Evolutionary conservation across 2,797 vertebrate species (phyloP).

Genomic region (Pipistrellus pipistrellus): DNA sequence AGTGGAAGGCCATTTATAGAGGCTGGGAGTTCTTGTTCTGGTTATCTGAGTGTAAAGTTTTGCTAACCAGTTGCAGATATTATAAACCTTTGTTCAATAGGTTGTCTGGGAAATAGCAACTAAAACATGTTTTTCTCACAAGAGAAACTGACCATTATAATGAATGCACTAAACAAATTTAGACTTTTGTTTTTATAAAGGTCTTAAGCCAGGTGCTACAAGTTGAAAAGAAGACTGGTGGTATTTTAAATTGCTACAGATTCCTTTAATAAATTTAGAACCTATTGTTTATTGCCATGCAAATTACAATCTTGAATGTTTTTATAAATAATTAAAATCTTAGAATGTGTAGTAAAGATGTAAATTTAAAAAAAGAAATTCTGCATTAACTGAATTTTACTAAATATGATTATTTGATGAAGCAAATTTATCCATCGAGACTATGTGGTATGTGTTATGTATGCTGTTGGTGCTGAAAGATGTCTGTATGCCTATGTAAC

Average conservation of each 20-base stretch:
- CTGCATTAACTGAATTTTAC: constrained; percentile 58
- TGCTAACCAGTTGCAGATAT: background rate
- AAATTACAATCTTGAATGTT: constrained; percentile 61
- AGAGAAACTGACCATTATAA: constrained; percentile 35
- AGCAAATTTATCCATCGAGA: constrained; percentile 32
- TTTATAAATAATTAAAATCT: constrained; percentile 61
- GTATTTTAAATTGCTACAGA: constrained; percentile 38
- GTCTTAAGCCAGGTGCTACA: constrained; percentile 32
- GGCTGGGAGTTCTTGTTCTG: background rate
- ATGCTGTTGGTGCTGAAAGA: constrained; percentile 37
- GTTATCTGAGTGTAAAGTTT: constrained; percentile 20
- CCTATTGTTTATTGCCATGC: constrained; percentile 32
- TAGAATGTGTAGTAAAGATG: constrained; percentile 61
- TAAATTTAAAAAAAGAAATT: constrained; percentile 54
- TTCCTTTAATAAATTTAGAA: constrained; percentile 43
- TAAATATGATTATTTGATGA: constrained; percentile 1
- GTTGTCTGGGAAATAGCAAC: constrained; percentile 21
- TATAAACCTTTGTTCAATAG: background rate
- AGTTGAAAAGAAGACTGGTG: constrained; percentile 17
- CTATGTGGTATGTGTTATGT: background rate
- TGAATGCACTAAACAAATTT: constrained; percentile 54
- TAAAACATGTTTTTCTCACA: constrained; percentile 5
- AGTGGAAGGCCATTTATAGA: background rate
- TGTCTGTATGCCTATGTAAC: background rate
- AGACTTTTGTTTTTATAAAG: constrained; percentile 56